Conservation (phyloP, 2,113 vertebrate species). For the Microcebus jonahi region DNA sequence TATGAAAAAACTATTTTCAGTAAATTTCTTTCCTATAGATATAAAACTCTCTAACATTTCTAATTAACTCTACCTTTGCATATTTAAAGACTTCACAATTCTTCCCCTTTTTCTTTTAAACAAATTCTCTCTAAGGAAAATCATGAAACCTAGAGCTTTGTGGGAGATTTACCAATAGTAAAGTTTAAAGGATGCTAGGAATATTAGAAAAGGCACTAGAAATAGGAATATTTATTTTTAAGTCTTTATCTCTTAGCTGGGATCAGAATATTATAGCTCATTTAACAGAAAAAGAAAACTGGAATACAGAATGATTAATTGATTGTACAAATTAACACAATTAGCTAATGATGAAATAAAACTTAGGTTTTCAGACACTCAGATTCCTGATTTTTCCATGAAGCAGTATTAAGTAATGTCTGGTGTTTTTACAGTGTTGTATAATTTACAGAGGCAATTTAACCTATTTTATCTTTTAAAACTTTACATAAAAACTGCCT, state of each 20-base stretch:
- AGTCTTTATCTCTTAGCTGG: not conserved
- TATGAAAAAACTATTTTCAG: not conserved
- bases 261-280: not conserved
- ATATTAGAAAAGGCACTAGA: not conserved
- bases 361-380: not conserved
- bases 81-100: not conserved
- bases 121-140: not conserved
- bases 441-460: not conserved
- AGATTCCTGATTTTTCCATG: not conserved
- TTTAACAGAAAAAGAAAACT: not conserved
- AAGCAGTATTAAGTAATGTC: not conserved
- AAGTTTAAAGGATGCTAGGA: not conserved
- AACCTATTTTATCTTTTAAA: not conserved
- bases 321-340: not conserved
- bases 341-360: not conserved
- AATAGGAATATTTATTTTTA: not conserved
- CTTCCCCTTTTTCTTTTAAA: too few relatives aligned
- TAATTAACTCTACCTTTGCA: not conserved
- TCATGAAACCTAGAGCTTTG: not conserved
- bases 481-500: not conserved
- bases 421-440: not conserved
- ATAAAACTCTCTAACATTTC: not conserved
- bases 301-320: not conserved
- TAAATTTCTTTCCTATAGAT: not conserved
- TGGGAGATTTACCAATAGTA: not conserved